Percentiles rank a stretch among this genome's conserved stretches.
Conservation (phyloP, 2,113 vertebrate species). For the Phasianus colchicus region DNA sequence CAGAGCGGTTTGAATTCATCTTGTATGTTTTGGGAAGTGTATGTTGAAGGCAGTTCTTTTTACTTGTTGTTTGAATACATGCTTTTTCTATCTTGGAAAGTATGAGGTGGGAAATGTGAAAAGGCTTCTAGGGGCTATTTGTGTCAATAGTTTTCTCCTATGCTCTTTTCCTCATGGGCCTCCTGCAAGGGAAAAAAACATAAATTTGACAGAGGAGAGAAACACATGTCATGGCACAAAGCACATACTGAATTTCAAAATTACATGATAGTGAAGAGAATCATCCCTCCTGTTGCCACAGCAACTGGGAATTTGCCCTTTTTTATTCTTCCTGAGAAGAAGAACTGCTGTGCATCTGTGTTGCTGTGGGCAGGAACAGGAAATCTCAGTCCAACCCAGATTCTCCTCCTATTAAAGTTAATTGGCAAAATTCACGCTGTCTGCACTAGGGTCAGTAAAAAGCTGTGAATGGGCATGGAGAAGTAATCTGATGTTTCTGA, state of each 20-base stretch:
- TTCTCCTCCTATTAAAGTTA: conserved; percentile 1
- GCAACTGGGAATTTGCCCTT: neutral
- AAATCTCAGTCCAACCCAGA: conserved; percentile 19
- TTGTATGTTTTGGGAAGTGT: neutral
- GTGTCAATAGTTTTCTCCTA: neutral
- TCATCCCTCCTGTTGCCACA: neutral
- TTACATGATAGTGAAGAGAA: neutral
- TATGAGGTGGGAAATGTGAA: conserved; percentile 23
- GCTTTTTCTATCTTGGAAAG: conserved; percentile 9
- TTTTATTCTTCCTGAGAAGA: neutral
- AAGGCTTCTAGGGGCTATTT: conserved; percentile 11
- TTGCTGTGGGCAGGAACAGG: neutral
- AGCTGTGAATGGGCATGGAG: neutral
- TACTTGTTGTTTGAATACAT: neutral
- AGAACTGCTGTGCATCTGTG: conserved; percentile 1
- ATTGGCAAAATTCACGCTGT: neutral
- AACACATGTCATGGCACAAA: neutral
- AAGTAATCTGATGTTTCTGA: neutral
- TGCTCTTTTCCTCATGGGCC: neutral
- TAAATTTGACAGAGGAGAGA: conserved; percentile 24
- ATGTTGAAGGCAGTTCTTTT: neutral
- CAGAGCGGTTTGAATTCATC: neutral
- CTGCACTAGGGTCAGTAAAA: neutral
- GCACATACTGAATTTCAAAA: conserved; percentile 33
- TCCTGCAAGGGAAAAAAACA: neutral